Base-by-base conservation (phyloP, 2,797 vertebrate species). In the Cercopithecus hamlyni region DNA sequence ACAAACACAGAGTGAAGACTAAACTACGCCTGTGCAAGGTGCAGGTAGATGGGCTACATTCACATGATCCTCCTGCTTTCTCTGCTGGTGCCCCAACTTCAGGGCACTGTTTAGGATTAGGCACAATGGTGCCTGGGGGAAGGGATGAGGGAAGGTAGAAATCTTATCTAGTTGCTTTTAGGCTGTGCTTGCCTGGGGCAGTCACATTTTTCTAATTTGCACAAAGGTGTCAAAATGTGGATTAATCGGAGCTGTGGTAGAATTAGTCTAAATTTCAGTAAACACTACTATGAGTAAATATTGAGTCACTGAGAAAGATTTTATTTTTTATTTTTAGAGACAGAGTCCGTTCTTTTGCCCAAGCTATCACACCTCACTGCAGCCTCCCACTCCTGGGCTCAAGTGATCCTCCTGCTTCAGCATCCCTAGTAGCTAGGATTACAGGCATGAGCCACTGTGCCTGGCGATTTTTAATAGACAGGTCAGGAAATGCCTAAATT, bases 101-200 rank as follows among this genome's bases (percentile, higher is more conserved):
- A 22, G 20, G 27, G 64, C 12, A n/a, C 33, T 6, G 0, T 30
- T 7, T 27, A n/a, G 64, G 50, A 22, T 0, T 12, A 4, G 1
- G 27, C 5, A 52, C 41, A 84, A 24, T 2, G 26, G 33, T 57
- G 3, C 9, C 67, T 24, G 26, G 13, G 3, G 4, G 1, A 1
- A 20, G 13, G 4, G 19, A 3, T 27, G 41, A 17, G 20, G 12
- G 36, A n/a, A 75, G 17, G 22, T 5, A n/a, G 27, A 67, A 86
- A 15, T 22, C 26, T 11, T 50, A 6, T 11, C 33, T 20, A 26
- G 24, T 30, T 77, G 48, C 36, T 43, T 6, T 10, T 10, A 82
- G 88, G 22, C 84, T 43, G 22, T 26, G 17, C 20, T 88, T 67
- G n/a, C 55, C n/a, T 11, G n/a, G 6, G 43, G 5, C 0, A 13